Evolutionary conservation across 1,140 invertebrate species (phyloP), one percentile per base, ranked within the genome.

Genomic region (Lucilia cuprina): DNA sequence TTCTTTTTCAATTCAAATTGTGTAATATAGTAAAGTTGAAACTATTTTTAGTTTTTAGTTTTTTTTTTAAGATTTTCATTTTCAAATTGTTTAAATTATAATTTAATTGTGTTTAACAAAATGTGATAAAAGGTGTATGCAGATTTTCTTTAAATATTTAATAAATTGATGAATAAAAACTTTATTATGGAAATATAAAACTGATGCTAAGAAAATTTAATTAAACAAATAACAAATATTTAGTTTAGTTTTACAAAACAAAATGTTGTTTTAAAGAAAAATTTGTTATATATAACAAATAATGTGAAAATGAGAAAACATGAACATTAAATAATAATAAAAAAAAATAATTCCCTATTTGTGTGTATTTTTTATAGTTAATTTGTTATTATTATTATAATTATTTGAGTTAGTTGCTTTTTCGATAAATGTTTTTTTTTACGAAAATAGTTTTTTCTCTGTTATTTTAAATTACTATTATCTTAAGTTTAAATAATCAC

Each of bases 401-500:
- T 74, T 47, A 70, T 35, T 70, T 74, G 35, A 49, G 60, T 77
- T 83, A 77, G 30, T 78, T 55, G 77, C 47, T 77, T 0, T 84
- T 80, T 49, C 41, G 41, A 35, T 83, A 77, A 74, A 82, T n/a
- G n/a, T n/a, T n/a, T 14, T 30, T 75, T 34, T 77, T 35, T 75
- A 75, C 82, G 65, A 82, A 84, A 84, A 77, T 84, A 83, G 82
- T 78, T 65, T 60, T 50, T 35, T 74, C 35, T 82, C 17, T 77
- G 19, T 84, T 84, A 14, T 47, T 77, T 85, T 82, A 65, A 60
- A 55, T 55, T 78, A 82, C 82, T 84, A 82, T 75, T 82, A 83
- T 82, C 82, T 85, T 85, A 85, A 83, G 74, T 85, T 85, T 80
- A 83, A 83, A 70, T 88, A 89, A 91, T 91, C 89, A 91, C 89